Base-by-base conservation (phyloP, 2,888 invertebrate species). In the Cenopis cana region DNA sequence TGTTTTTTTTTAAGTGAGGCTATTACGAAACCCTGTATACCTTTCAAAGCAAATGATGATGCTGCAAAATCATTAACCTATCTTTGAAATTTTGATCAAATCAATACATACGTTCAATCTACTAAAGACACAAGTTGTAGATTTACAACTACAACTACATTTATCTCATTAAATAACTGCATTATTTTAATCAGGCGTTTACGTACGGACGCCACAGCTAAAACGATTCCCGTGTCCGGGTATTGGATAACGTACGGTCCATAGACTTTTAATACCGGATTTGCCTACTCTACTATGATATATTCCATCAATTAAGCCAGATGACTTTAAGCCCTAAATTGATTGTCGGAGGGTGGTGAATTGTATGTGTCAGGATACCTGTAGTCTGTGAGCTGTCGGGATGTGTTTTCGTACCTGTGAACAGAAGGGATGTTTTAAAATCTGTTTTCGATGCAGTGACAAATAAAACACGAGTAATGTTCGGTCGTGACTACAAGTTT, bases 261-360 rank as follows among this genome's bases (percentile, higher is more conserved):
- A 89, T 88, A 85, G 88, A 85, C 85, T 90, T 90, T 90, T 88
- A 90, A 92, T 90, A 87, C 90, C 78, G 82, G 87, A 87, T 90
- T 89, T 87, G 84, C 84, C 82, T 86, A 84, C 83, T 84, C 82
- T 83, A 75, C 84, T 82, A 78, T 82, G 84, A 84, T 73, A 69
- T 49, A 38, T 68, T 54, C 72, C 76, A 74, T 69, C 72, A 72
- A 76, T 78, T 77, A 78, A 76, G 73, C 76, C 82, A 75, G 75
- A 77, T 82, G 79, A 86, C 76, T 84, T 82, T 85, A 81, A 83
- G 80, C 82, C 77, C 75, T 86, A 81, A 81, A 81, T 81, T 75
- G 76, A 81, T 81, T 67, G 74, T 5, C 56, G n/a, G 68, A 79
- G 74, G 79, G 81, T 69, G 66, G 62, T 73, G 55, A 78, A 78